phyloP scores from a whole-genome alignment of 1,140 invertebrate species.

The Belonocnema kinseyi region DNA sequence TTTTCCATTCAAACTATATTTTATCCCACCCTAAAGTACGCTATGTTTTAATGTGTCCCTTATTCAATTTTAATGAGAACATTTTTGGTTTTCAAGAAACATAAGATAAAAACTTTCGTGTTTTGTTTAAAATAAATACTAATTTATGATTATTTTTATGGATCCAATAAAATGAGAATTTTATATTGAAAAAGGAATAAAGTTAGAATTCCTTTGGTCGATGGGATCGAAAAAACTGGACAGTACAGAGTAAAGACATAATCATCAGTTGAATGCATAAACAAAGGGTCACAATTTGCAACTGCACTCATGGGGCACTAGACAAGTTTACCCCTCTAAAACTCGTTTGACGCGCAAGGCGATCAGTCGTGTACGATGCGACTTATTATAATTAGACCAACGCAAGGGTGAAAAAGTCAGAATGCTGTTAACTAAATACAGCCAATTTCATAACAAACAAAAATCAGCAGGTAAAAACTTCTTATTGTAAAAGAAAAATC shows the following conservation, averaged over 20 bases:
- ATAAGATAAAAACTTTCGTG: too few relatives aligned
- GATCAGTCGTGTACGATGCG: constrained; percentile 1
- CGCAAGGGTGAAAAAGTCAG: background rate
- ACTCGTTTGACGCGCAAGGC: constrained; percentile 1
- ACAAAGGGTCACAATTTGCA: constrained; percentile 48
- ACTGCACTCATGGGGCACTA: constrained; percentile 45
- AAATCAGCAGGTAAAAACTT: background rate
- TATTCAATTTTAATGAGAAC: too few relatives aligned
- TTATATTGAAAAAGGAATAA: constrained; percentile 13
- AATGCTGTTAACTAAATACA: background rate
- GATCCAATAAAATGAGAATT: background rate
- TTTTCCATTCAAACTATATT: too few relatives aligned
- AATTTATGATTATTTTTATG: background rate
- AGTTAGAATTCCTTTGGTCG: background rate
- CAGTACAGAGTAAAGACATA: constrained; percentile 39
- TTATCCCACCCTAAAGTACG: too few relatives aligned
- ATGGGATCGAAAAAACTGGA: constrained; percentile 41
- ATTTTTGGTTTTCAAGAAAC: too few relatives aligned
- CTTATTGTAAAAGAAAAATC: too few relatives aligned
- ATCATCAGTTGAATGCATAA: constrained; percentile 52
- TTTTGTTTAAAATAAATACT: too few relatives aligned
- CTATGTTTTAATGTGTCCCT: too few relatives aligned
- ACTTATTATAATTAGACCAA: constrained; percentile 1
- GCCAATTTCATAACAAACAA: background rate
- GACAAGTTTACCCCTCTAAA: constrained; percentile 5